Percentiles rank a stretch among this genome's conserved stretches.
phyloP scores from a whole-genome alignment of 2,797 vertebrate species.

The Lacerta viridis region DNA sequence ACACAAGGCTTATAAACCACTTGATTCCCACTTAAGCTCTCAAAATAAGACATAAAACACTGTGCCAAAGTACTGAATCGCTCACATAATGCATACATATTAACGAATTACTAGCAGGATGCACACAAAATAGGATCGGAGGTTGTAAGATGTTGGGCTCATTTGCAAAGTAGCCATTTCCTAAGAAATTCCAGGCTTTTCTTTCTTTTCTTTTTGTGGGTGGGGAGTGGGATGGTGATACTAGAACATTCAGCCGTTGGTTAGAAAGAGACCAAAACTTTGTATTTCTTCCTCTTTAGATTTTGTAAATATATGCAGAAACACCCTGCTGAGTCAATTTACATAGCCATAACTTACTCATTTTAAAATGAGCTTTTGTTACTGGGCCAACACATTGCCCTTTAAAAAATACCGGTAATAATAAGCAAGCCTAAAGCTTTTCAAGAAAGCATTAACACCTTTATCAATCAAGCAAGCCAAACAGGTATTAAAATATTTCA shows the following conservation, averaged over 20 bases:
- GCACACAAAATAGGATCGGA: neutral
- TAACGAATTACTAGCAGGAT: conserved; percentile 25
- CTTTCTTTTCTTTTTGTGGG: too few relatives aligned
- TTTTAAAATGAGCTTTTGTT: conserved; percentile 1
- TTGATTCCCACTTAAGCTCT: conserved; percentile 4
- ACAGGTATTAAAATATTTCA: neutral
- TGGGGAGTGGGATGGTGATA: neutral
- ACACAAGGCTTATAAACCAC: neutral
- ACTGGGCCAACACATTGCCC: too few relatives aligned
- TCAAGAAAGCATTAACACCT: neutral
- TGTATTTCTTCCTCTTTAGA: neutral
- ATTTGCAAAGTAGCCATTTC: neutral
- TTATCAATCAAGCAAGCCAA: neutral
- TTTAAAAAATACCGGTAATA: neutral
- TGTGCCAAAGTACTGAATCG: conserved; percentile 19
- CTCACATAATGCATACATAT: conserved; percentile 37
- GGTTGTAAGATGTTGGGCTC: neutral
- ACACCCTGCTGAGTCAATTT: neutral
- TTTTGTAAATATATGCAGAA: neutral
- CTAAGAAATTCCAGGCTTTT: neutral
- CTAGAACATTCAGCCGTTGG: neutral
- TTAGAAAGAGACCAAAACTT: neutral
- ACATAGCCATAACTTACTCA: neutral
- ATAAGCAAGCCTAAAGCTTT: neutral
- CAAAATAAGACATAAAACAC: conserved; percentile 29